Evolutionary conservation across 2,113 vertebrate species (phyloP), one percentile per base, ranked within the genome.

Genomic region (Silurus glanis): DNA sequence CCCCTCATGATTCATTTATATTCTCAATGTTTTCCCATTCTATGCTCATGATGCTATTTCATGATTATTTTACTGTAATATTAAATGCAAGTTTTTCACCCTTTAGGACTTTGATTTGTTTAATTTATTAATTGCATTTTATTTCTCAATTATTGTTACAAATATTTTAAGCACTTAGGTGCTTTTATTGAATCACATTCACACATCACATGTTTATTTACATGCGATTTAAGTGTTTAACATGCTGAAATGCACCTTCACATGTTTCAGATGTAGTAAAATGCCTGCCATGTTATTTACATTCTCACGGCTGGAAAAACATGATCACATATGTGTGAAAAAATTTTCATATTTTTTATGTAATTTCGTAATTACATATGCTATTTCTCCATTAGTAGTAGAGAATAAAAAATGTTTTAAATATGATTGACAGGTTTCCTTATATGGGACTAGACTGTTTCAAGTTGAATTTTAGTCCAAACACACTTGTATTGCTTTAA

Each of bases 401-500:
- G 59, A 49, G 51, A 55, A 45, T 28, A n/a, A 2, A 16, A 37
- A 28, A 10, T 12, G 6, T 84, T 66, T n/a, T 17, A 80, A 72
- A 62, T 16, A 23, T 80, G 74, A 76, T 69, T 9, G 5, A n/a
- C 66, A 71, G 61, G 17, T 83, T 79, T 85, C 53, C 4, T 55
- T 45, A 59, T 58, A 37, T 58, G 76, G 9, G 4, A 21, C 23
- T 55, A 23, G 21, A 55, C 12, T 13, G 28, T 23, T 23, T 80
- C 61, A 45, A 23, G 28, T 80, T 80, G 25, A 80, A 59, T 80
- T 61, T 47, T 23, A 21, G 17, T 61, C 78, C 23, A 61, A 37
- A 80, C 28, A 47, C 28, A 47, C 17, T 59, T 45, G 56, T 53
- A n/a, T 79, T 83, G 80, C 83, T 75, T 80, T n/a, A 19, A 83